Evolutionary conservation across 2,113 vertebrate species (phyloP), one percentile per base, ranked within the genome.

Genomic region (Mormyrus iriodes): DNA sequence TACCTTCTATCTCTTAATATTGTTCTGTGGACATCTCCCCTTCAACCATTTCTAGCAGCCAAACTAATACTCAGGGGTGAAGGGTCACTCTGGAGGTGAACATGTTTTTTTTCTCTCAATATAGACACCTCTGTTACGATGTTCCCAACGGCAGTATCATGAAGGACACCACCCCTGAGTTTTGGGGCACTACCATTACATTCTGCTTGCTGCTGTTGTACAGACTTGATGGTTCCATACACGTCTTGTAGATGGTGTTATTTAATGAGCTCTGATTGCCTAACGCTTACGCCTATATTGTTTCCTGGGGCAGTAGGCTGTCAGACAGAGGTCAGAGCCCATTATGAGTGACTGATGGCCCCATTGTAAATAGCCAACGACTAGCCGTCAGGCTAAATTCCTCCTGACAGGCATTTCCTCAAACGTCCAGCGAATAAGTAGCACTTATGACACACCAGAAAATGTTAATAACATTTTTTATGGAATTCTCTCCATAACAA

Each of bases 271-370:
- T 19, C n/a, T 0, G 85, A 61, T 65, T 65, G 86, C 13, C 52
- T 65, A n/a, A 58, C 53, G 8, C 42, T 3, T 17, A 44, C 19
- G 7, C 35, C 51, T 21, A 21, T 44, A 44, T 65, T 44, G 55
- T 65, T 65, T 87, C 35, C 19, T 65, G 55, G 55, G 52, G 86
- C 19, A 44, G 55, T 4, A 17, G 8, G 39, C 53, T 42, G 86
- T 61, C 86, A 87, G 42, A 21, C 6, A 87, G 46, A 87, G 86
- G 52, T 87, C 31, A 61, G 51, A n/a, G 39, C 86, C 86, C 86
- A 87, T 87, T 87, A 55, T 87, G 52, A 61, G 10, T 61, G 86
- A 87, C 55, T 65, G 86, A 87, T 44, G 55, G 55, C 53, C 19
- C 7, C 55, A 17, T 24, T 44, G 51, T 58, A 61, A 87, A 44